Evolutionary conservation across 2,113 vertebrate species (phyloP).

Genomic region (Solea solea): DNA sequence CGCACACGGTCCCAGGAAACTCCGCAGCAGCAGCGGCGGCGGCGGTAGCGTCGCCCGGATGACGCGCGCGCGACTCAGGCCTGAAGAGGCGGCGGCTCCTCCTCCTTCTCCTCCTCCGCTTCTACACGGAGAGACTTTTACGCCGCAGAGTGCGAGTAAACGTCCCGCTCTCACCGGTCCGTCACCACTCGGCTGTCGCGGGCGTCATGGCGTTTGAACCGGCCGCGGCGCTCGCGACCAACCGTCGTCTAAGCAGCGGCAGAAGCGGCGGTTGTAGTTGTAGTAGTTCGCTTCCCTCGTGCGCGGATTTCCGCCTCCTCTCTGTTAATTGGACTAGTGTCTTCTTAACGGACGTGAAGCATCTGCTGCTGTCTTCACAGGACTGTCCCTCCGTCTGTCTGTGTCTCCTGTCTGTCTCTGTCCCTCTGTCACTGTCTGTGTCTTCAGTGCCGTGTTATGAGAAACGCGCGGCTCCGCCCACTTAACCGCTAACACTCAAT

Average conservation of each 20-base stretch:
- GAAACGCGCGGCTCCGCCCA: constrained; percentile 62
- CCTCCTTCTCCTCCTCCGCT: too few relatives aligned
- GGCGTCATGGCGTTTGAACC: background rate
- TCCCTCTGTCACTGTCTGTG: too few relatives aligned
- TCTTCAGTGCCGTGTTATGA: background rate
- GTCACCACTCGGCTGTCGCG: background rate
- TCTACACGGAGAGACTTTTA: too few relatives aligned
- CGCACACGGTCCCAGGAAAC: constrained; percentile 42
- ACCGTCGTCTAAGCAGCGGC: background rate
- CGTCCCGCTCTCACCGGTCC: too few relatives aligned
- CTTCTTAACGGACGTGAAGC: constrained; percentile 69
- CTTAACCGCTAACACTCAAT: background rate
- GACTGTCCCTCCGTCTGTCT: too few relatives aligned
- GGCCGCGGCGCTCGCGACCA: background rate
- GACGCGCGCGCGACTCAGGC: too few relatives aligned
- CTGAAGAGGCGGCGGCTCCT: too few relatives aligned
- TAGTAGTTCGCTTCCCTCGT: background rate
- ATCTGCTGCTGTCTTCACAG: constrained; percentile 23
- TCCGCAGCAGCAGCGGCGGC: constrained; percentile 22
- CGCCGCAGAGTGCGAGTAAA: too few relatives aligned
- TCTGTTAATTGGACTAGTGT: constrained; percentile 65
- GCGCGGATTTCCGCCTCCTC: constrained; percentile 43
- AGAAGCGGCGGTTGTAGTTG: background rate
- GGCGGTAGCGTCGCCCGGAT: background rate
- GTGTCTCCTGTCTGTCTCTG: too few relatives aligned